Evolutionary conservation across 2,113 vertebrate genomes (phyloP).

Genomic region (Pelecanus crispus): DNA sequence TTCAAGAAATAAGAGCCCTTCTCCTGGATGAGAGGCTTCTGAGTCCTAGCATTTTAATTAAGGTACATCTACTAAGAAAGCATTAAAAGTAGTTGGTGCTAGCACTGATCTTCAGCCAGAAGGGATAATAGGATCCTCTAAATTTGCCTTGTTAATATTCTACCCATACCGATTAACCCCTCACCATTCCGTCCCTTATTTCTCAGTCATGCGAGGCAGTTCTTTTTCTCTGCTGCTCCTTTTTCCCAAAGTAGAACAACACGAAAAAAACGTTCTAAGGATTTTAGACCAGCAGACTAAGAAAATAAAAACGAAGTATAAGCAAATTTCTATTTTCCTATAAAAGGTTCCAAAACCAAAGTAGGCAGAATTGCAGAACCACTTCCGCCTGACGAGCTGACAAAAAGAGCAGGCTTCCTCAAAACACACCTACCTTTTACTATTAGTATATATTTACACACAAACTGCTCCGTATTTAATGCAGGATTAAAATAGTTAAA

Average conservation of each 20-base stretch:
- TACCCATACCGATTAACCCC: not conserved
- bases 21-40: not conserved
- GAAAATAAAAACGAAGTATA: slow-evolving; percentile 13
- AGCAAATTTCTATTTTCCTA: slow-evolving; percentile 7
- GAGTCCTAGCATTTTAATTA: not conserved
- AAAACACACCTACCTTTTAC: not conserved
- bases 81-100: not conserved
- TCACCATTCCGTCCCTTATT: not conserved
- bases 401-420: not conserved
- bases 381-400: not conserved
- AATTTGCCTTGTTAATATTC: not conserved
- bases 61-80: not conserved
- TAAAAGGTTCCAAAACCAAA: slow-evolving; percentile 28
- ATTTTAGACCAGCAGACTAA: not conserved
- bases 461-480: not conserved
- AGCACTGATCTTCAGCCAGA: not conserved
- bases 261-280: not conserved
- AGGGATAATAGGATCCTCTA: not conserved
- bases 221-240: not conserved
- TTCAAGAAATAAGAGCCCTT: not conserved
- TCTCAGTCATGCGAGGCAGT: not conserved
- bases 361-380: not conserved
- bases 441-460: not conserved
- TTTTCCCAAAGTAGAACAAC: not conserved
- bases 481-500: not conserved